Evolutionary conservation across 2,888 invertebrate genomes (phyloP).

Genomic region (Atethmia centrago): DNA sequence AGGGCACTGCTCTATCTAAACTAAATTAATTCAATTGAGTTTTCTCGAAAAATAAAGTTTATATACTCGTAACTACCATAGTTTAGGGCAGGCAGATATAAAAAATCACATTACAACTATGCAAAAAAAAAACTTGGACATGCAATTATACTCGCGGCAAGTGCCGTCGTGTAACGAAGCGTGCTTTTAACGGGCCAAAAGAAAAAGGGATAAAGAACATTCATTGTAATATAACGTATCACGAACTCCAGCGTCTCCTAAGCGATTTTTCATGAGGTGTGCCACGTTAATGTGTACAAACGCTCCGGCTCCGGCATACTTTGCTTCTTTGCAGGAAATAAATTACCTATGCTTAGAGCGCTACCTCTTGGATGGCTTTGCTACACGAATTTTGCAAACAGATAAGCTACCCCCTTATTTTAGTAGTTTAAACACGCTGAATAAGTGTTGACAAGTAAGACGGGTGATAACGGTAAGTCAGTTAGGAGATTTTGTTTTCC

Average conservation of each 20-base stretch:
- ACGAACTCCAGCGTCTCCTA: slow-evolving; percentile 82
- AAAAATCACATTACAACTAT: not conserved
- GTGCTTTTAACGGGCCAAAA: slow-evolving; percentile 65
- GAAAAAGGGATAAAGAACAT: slow-evolving; percentile 59
- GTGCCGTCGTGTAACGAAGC: slow-evolving; percentile 48
- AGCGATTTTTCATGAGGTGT: slow-evolving; percentile 90
- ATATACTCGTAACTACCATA: not conserved
- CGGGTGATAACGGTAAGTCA: slow-evolving; percentile 48
- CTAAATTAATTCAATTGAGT: not conserved
- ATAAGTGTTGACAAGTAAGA: slow-evolving; percentile 62
- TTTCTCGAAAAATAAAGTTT: not conserved
- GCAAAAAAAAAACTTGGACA: not conserved
- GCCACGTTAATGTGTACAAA: slow-evolving; percentile 89
- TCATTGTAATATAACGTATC: slow-evolving; percentile 72
- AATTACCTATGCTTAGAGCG: slow-evolving; percentile 83
- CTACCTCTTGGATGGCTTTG: slow-evolving; percentile 72
- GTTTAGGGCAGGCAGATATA: not conserved
- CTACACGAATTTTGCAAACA: slow-evolving; percentile 80
- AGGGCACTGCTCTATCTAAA: too few species aligned
- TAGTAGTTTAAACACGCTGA: slow-evolving; percentile 64
- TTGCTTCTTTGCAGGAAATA: slow-evolving; percentile 88
- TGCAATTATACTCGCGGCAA: slow-evolving; percentile 26
- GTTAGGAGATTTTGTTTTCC: slow-evolving; percentile 41
- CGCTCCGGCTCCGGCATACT: slow-evolving; percentile 86
- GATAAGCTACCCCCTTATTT: slow-evolving; percentile 75